These are phyloP conservation scores for Vidua chalybeata DNA, from an alignment of 2,113 vertebrate species.

Conservation along the genomic window DNA sequence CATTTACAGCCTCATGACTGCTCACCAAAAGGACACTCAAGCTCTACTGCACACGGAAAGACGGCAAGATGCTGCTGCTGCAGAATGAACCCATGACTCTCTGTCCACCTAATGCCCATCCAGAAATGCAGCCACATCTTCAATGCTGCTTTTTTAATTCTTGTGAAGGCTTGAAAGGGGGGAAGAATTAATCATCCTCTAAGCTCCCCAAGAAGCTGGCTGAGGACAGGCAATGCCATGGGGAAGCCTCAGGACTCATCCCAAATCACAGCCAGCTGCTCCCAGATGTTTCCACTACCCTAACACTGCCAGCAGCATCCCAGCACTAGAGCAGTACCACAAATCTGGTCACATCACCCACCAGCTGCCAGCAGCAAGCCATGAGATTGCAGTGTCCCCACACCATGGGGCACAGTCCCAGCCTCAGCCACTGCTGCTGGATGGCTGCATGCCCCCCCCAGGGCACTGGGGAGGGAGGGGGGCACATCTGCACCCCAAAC, in stretches of 20 bases:
- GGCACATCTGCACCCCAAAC: background rate
- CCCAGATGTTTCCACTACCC: background rate
- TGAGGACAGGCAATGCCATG: background rate
- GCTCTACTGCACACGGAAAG: background rate
- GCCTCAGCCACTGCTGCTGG: background rate
- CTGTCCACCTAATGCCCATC: accelerated
- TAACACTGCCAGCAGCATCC: background rate
- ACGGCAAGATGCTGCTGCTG: background rate
- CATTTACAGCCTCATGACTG: background rate
- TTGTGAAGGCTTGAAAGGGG: background rate
- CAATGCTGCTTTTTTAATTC: background rate
- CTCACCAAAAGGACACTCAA: background rate
- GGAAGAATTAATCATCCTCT: background rate
- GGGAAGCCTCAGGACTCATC: background rate
- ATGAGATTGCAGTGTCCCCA: accelerated
- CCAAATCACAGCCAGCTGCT: accelerated
- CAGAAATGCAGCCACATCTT: background rate
- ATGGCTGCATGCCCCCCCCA: accelerated
- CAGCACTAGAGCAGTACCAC: background rate
- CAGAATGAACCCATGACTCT: background rate
- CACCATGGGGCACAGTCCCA: accelerated
- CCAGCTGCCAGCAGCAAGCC: background rate
- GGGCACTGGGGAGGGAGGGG: background rate
- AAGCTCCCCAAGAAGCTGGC: background rate
- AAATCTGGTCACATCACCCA: accelerated